Evolutionary conservation across 2,113 vertebrate species (phyloP), one percentile per base, ranked within the genome.

Genomic region (Lepus americanus): DNA sequence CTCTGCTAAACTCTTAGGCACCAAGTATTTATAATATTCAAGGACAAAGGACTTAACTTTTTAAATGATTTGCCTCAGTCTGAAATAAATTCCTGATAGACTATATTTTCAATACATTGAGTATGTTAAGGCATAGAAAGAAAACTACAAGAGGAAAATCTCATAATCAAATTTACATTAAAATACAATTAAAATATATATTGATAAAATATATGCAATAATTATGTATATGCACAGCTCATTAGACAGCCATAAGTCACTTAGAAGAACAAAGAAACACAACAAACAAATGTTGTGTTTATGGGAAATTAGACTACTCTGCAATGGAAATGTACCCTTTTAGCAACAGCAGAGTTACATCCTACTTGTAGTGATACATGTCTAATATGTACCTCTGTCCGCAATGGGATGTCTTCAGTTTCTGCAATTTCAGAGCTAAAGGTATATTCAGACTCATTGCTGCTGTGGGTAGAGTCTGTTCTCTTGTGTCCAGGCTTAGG

Each of bases 401-500:
- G 98, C 67, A 98, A 97, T 59, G 98, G 98, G 78, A 98, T 97
- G 29, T 99, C 99, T 96, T 99, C 99, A 20, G 98, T 97, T 96
- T 99, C 99, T 44, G 98, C 98, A 95, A 99, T 98, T 98, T 99
- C 99, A 1, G 99, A 99, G 98, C 99, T 99, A 96, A 99, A 99
- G 51, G 99, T 99, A 96, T 99, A 99, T 95, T 99, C 99, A 20
- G 99, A 99, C 95, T 99, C 99, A 97, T 99, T 99, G 98, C 99
- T 99, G 97, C 99, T 99, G 98, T 99, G 99, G 31, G 99, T 99
- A 85, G 99, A 99, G 93, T 99, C 99, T 0, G 99, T 99, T 97
- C 99, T 98, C 97, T 98, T 99, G 98, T 99, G 99, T 77, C 99
- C 99, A 87, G 99, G 99, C 96, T 99, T 99, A 89, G 99, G 98